Base-by-base conservation (phyloP, 2,113 vertebrate species). In the Dicaeum eximium region DNA sequence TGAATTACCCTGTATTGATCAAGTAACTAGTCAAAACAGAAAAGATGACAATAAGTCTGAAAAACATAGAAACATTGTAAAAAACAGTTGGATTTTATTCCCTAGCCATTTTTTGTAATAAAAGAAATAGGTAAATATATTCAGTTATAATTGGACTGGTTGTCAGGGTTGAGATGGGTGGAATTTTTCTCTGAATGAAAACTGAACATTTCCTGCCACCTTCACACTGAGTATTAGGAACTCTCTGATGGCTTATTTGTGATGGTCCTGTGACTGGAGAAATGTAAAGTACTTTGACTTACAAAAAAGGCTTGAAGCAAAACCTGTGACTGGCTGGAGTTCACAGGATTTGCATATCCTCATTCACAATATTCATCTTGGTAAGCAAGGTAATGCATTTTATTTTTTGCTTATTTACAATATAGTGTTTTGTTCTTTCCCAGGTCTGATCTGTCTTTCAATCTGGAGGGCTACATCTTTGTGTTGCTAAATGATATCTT, bases 371-470 rank as follows among this genome's bases (percentile, higher is more conserved):
- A 33, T 23, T 78, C 10, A 6, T 75, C 13, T 65, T 18, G 21
- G 37, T 72, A 66, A 60, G 47, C 27, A 73, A 62, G 20, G 19
- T 57, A 56, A 35, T 81, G 30, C 42, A 74, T 40, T 77, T 24
- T 60, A 7, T 27, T 64, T 25, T 91, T 94, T 74, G 10, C 27
- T 87, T 88, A n/a, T 81, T 86, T 78, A 24, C 16, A 33, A 1
- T 80, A 28, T 42, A 58, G 7, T 89, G 47, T 80, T 93, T 95
- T 10, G 80, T 95, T 94, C 18, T 69, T 92, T 90, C n/a, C 35
- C 91, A 99, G 99, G 74, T 99, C 98, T 66, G 99, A 99, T 95
- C 97, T 99, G 54, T 98, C 99, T 78, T 99, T 99, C 88, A 99
- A 98, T 87, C 79, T 98, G 74, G 98, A 98, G 95, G 98, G 98